A percentile compares a stretch with the other conserved stretches of the same genome.
These are phyloP conservation scores for Varanus salvator DNA, from an alignment of 2,113 vertebrate genomes.

Conservation along the genomic window DNA sequence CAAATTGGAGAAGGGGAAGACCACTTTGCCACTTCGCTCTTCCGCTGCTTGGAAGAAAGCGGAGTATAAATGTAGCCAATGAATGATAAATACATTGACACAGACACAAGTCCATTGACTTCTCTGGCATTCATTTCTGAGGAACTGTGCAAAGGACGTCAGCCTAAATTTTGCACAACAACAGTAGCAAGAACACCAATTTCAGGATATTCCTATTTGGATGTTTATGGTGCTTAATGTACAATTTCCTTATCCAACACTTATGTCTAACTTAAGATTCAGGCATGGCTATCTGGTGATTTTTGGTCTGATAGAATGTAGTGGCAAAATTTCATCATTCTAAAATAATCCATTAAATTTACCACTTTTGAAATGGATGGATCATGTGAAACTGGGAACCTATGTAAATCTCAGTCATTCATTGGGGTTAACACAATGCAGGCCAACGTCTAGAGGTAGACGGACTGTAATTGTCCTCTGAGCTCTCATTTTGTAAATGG, in stretches of 20 bases:
- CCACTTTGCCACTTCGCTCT: too few relatives aligned
- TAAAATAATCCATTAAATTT: neutral
- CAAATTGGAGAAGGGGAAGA: too few relatives aligned
- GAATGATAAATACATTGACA: too few relatives aligned
- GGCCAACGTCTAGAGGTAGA: neutral
- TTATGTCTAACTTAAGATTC: neutral
- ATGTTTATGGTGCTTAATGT: neutral
- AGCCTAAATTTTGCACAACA: too few relatives aligned
- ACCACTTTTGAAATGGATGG: neutral
- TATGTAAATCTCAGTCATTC: rapidly evolving
- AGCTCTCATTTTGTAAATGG: constrained; percentile 19
- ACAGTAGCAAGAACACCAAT: too few relatives aligned
- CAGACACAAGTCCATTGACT: too few relatives aligned
- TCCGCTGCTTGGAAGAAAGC: too few relatives aligned
- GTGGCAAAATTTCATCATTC: neutral
- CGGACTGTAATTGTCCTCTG: rapidly evolving
- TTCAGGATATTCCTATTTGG: too few relatives aligned
- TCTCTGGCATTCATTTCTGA: too few relatives aligned
- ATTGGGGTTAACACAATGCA: constrained; percentile 7
- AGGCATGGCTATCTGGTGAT: neutral
- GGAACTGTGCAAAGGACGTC: too few relatives aligned
- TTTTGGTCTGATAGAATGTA: neutral
- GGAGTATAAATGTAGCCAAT: too few relatives aligned
- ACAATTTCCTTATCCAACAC: neutral
- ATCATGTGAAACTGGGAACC: neutral